Percentiles rank a stretch among this genome's conserved stretches.
Conservation (phyloP, 2,797 vertebrate species). For the Gobio occitaniae region DNA sequence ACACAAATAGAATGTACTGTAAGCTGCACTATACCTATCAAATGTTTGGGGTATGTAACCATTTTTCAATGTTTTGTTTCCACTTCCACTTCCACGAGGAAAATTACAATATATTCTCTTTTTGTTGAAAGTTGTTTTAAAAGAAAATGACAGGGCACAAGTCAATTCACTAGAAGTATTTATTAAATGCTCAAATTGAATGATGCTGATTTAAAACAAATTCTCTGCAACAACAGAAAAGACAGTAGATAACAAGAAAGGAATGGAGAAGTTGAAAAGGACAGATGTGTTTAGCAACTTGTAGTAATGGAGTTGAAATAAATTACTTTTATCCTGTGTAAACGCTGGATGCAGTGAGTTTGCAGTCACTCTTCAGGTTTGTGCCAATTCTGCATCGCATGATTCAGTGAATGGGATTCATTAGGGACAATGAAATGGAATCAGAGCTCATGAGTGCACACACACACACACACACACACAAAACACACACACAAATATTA, state of each 20-base stretch:
- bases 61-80: not conserved
- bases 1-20: not conserved
- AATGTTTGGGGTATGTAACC: not conserved
- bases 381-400: slow-evolving; percentile 76
- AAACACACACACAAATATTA: slow-evolving; percentile 68
- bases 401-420: slow-evolving; percentile 80
- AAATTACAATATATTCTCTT: slow-evolving; percentile 35
- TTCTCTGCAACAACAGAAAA: slow-evolving; percentile 6
- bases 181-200: slow-evolving; percentile 73
- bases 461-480: slow-evolving; percentile 44
- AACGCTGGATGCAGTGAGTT: slow-evolving; percentile 64
- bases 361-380: slow-evolving; percentile 67
- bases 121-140: slow-evolving; percentile 62
- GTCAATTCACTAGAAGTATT: slow-evolving; percentile 65
- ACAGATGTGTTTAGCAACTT: slow-evolving; percentile 16
- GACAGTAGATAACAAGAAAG: not conserved
- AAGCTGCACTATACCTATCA: not conserved
- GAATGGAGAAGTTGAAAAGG: not conserved
- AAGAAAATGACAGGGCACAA: slow-evolving; percentile 61
- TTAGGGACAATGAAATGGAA: slow-evolving; percentile 69
- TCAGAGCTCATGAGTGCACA: slow-evolving; percentile 36
- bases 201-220: slow-evolving; percentile 50
- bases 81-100: not conserved
- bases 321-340: slow-evolving; percentile 67
- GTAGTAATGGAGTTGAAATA: slow-evolving; percentile 26